A percentile compares a stretch with the other conserved stretches of the same genome.
phyloP scores from a whole-genome alignment of 2,113 vertebrate species.

The Carollia perspicillata region DNA sequence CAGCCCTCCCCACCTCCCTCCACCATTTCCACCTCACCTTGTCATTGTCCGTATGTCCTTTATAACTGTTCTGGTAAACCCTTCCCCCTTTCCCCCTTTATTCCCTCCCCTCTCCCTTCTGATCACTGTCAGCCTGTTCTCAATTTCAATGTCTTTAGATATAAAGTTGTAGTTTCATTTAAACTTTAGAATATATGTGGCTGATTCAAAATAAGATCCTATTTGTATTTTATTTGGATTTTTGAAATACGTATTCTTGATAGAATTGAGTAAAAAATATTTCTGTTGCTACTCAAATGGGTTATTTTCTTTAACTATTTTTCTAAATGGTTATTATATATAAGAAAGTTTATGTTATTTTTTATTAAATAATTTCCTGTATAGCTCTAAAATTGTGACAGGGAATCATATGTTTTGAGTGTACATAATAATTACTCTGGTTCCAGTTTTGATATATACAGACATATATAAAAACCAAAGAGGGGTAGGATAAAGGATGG shows the following conservation, averaged over 20 bases:
- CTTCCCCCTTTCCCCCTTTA: too few species aligned
- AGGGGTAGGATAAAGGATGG: too few species aligned
- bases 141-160: too few species aligned
- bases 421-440: background rate
- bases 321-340: background rate
- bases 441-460: conserved; percentile 27
- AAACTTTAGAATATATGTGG: background rate
- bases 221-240: conserved; percentile 2
- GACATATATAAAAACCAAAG: background rate
- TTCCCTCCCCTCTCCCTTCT: too few species aligned
- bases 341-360: background rate
- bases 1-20: too few species aligned
- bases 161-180: background rate
- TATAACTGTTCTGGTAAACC: too few species aligned
- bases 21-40: too few species aligned
- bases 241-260: background rate
- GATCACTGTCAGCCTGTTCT: too few species aligned
- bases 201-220: background rate
- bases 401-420: background rate
- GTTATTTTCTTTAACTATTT: conserved; percentile 23
- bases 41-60: too few species aligned
- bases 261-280: background rate
- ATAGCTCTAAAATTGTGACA: background rate
- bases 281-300: conserved; percentile 9
- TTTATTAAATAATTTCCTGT: background rate